Percentiles rank a stretch among this genome's conserved stretches.
Evolutionary conservation across 2,888 invertebrate species (phyloP).

Genomic region (Callosobruchus maculatus): DNA sequence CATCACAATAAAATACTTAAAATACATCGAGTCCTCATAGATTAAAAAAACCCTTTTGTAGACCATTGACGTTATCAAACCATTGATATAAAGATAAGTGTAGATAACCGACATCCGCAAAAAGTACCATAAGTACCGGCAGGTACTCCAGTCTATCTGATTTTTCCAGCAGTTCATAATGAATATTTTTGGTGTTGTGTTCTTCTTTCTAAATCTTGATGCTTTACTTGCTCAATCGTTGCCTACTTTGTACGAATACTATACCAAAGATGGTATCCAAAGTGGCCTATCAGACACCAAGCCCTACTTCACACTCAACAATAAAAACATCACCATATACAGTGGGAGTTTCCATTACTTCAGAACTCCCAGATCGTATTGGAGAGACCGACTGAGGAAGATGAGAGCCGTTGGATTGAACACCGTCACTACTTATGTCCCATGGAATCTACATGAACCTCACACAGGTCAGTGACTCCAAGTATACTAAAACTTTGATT

Average conservation of each 20-base stretch:
- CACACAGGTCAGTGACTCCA: conserved; percentile 37
- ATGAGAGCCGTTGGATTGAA: conserved; percentile 81
- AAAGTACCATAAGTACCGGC: neutral
- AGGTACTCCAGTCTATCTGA: neutral
- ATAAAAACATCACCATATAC: conserved; percentile 46
- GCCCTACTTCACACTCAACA: conserved; percentile 46
- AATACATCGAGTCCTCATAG: no score
- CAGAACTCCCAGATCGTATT: conserved; percentile 71
- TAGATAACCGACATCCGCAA: no score
- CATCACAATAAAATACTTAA: no score
- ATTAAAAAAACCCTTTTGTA: no score
- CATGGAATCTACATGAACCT: conserved; percentile 87
- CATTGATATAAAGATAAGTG: no score
- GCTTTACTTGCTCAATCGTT: conserved; percentile 6
- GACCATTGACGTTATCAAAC: no score
- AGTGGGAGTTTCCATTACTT: conserved; percentile 78
- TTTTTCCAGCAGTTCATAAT: neutral
- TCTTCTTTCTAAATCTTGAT: conserved; percentile 13
- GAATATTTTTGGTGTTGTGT: neutral
- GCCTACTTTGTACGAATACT: conserved; percentile 45
- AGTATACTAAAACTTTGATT: no score
- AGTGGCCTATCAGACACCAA: conserved; percentile 36
- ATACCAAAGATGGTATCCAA: conserved; percentile 42
- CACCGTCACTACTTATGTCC: conserved; percentile 78
- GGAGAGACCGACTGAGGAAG: conserved; percentile 75